Base-by-base conservation (phyloP, 2,797 vertebrate genomes). In the Falco peregrinus region DNA sequence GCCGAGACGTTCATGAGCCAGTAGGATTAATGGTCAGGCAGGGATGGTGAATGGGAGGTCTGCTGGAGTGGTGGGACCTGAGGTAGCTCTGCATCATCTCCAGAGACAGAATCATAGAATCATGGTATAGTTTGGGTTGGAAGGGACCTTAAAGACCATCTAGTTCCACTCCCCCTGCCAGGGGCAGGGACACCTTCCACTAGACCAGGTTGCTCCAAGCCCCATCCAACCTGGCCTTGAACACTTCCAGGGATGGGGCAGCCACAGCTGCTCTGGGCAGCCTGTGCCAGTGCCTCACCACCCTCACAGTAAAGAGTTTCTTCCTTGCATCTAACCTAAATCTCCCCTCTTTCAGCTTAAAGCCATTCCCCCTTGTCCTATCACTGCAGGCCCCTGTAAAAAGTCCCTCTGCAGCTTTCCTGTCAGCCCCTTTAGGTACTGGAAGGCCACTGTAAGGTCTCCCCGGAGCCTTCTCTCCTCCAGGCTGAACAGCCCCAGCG, bases 11-110 rank as follows among this genome's bases (percentile, higher is more conserved):
- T 41, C 15, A 0, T 0, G 47, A 50, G 54, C 31, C 19, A 6
- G 24, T 3, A 22, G 75, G 74, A 0, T 51, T 11, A 2, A 4
- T 13, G 65, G 20, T 9, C 0, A 0, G 43, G 9, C 47, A n/a
- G 59, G 57, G 64, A 1, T 0, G 22, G 74, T 13, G 78, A 47
- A 51, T 41, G 31, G 57, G 56, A 22, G n/a, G 13, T 54, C 70
- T 33, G 31, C 5, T 16, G 41, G 47, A 37, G 8, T 17, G 59
- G 1, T 22, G 69, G 61, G n/a, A n/a, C 41, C 57, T 35, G 47
- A 35, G 65, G 43, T 10, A 45, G 51, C 33, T 71, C 59, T 79
- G 43, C 37, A 10, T 53, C 3, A 0, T 37, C 63, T 54, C 39
- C 13, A 37, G 35, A 60, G 53, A 5, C 9, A 3, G 21, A 48